Base-by-base conservation (phyloP, 1,140 invertebrate species). In the Drosophila serrata region DNA sequence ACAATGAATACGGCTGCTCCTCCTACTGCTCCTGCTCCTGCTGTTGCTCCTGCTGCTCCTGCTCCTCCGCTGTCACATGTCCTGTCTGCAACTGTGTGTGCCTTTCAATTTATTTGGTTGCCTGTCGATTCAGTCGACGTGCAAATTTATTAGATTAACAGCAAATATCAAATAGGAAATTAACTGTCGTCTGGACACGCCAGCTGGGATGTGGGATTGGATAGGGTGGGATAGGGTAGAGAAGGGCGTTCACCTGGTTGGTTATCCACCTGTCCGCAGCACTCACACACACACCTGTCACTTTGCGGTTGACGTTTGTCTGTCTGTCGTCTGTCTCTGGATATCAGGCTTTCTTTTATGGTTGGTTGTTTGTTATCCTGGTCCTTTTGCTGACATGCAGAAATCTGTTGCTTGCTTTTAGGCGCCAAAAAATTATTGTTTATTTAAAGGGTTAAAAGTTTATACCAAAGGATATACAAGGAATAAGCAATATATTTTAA, bases 141-240 rank as follows among this genome's bases (percentile, higher is more conserved):
- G 69, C 77, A 81, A 84, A 88, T 88, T 84, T 88, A 88, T 88
- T 88, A 88, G 85, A 88, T 88, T 88, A 88, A 88, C 77, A 88
- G 85, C 84, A 88, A 90, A 88, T 90, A 88, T 88, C 85, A 81
- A 81, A 90, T 79, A 90, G 85, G 85, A 90, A 90, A 90, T 90
- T 90, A 90, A 90, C 78, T 90, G 85, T 90, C 85, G 84, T 87
- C 84, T 87, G 84, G 80, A 68, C 77, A 56, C 24, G 46, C 46
- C 39, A 49, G 42, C 29, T 68, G 24, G 24, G 43, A 1, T n/a
- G 8, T 12, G 11, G 33, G 31, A 1, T 2, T 7, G 17, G 15
- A n/a, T n/a, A n/a, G 43, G 6, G 8, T 12, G 11, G 33, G 31
- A 1, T 2, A 9, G 17, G 15, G 35, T 9, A 29, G 49, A 27